Evolutionary conservation across 2,888 invertebrate genomes (phyloP), one percentile per base, ranked within the genome.

Genomic region (Esperia sulphurella): DNA sequence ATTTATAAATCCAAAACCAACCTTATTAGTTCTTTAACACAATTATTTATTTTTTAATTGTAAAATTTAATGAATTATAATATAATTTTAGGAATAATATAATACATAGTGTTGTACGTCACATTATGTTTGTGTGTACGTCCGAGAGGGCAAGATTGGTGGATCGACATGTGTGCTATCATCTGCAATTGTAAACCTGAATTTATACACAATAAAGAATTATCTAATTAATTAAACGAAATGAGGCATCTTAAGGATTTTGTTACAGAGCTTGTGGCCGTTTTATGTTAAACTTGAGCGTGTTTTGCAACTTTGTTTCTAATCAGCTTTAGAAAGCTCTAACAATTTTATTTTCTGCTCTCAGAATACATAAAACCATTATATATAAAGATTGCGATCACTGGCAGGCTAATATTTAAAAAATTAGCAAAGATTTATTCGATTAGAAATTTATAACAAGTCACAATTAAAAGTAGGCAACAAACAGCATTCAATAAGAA

Each of bases 391-490:
- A 21, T 21, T 5, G 2, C 21, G 21, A 21, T 21, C 21, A 21
- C 21, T 21, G 21, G 2, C 21, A 3, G 21, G 21, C 21, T 21
- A 5, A n/a, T n/a, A n/a, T n/a, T n/a, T n/a, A 3, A 21, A 2
- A 5, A 21, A 21, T 21, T 21, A 2, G 4, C 10, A 21, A 45
- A 31, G 40, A 40, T 55, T 75, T 71, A 59, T 80, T 83, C 75
- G 61, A 63, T 66, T 56, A 75, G 77, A 83, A 83, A 75, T 69
- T 74, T 81, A 76, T 84, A 84, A 83, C 81, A 72, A 85, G 79
- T 61, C 55, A 59, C 64, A 75, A 79, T 80, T 82, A 75, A 75
- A 79, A 68, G 61, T 60, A 63, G 62, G 53, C 51, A 57, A 57
- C 58, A 59, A 63, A 66, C 52, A 54, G 52, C 65, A 61, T 64